These are phyloP conservation scores for Eulithis prunata DNA, from an alignment of 2,888 invertebrate species.

Conservation along the genomic window DNA sequence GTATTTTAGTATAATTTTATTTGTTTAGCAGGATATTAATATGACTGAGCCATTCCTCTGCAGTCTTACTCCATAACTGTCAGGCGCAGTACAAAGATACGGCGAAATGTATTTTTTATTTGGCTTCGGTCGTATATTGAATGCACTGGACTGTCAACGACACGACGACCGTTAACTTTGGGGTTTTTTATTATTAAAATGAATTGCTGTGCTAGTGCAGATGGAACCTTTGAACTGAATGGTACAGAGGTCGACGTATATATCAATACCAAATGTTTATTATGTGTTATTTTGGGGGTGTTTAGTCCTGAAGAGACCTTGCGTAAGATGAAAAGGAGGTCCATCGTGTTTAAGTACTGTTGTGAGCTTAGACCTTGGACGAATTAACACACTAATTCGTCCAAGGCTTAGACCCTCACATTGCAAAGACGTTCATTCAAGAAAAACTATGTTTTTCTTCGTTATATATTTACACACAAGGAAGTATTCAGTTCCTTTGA, in stretches of 20 bases:
- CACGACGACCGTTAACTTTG: conserved; percentile 31
- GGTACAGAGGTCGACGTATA: neutral
- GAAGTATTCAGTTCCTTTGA: neutral
- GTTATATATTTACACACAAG: no score
- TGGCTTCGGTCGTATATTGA: conserved; percentile 30
- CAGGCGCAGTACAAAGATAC: conserved; percentile 37
- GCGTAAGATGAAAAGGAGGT: no score
- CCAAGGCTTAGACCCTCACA: no score
- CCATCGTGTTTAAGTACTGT: no score
- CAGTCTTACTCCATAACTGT: conserved; percentile 39
- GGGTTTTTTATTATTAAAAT: conserved; percentile 9
- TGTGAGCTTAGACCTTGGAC: no score
- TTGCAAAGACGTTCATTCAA: no score
- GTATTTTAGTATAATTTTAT: conserved; percentile 6
- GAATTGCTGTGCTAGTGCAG: neutral
- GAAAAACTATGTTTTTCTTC: no score
- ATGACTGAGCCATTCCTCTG: conserved; percentile 12
- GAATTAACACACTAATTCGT: no score
- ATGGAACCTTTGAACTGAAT: neutral
- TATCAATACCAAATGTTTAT: neutral
- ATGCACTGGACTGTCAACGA: conserved; percentile 39
- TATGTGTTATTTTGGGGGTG: no score
- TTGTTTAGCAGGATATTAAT: conserved; percentile 18
- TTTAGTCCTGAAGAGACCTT: no score
- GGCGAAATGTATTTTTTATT: conserved; percentile 40